phyloP scores from a whole-genome alignment of 2,797 vertebrate species.

The Paramormyrops hopkinsi region DNA sequence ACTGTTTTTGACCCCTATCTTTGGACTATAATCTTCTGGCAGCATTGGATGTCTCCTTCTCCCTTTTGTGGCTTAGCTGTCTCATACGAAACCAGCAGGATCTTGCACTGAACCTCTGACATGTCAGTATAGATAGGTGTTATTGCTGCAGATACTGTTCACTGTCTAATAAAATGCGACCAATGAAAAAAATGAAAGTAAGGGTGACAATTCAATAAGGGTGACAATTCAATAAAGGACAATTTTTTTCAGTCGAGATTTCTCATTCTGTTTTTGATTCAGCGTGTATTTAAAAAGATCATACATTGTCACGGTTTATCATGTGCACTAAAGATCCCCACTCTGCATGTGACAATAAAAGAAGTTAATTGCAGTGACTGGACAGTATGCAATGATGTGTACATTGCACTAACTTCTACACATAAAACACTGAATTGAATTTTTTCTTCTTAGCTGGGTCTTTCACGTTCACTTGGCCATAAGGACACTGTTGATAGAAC shows the following conservation, averaged over 20 bases:
- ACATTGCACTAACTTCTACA: constrained; percentile 38
- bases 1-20: neutral
- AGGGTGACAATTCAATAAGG: neutral
- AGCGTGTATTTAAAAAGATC: neutral
- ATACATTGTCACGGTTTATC: neutral
- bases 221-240: neutral
- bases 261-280: neutral
- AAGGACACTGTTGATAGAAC: constrained; percentile 73
- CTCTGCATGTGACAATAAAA: neutral
- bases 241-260: neutral
- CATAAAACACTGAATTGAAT: constrained; percentile 67
- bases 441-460: constrained; percentile 69
- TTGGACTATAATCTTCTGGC: neutral
- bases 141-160: neutral
- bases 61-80: neutral
- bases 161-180: neutral
- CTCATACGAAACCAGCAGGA: neutral
- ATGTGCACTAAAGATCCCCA: neutral
- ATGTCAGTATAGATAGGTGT: neutral
- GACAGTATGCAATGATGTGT: neutral
- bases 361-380: neutral
- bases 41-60: neutral
- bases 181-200: neutral
- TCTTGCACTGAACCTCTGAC: neutral
- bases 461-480: constrained; percentile 74